Evolutionary conservation across 2,113 vertebrate genomes (phyloP), one percentile per base, ranked within the genome.

Genomic region (Suncus etruscus): DNA sequence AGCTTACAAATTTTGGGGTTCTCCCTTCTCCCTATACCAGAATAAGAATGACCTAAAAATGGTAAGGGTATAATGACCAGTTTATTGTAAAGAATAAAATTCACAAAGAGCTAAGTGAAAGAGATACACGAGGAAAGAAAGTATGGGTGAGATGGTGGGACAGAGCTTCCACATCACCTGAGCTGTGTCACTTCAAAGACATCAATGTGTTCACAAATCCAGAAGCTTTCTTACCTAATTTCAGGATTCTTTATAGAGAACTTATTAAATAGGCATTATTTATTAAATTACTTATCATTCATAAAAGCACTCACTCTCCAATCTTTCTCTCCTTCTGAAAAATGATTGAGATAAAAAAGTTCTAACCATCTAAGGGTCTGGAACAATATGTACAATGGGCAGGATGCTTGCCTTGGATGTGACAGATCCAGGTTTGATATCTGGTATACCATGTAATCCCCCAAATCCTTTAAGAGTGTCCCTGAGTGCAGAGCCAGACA

Each of bases 121-220:
- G 48, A 73, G 11, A 47, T 73, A 58, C 5, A 45, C 4, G 79
- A n/a, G 45, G 39, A 6, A 70, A 20, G 16, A 50, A 1, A 39
- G 6, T 18, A n/a, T 14, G 32, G 63, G 15, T 68, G 18, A 1
- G 15, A 1, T 4, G 4, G 15, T 1, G 20, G 20, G 22, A 4
- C 10, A 61, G 32, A 65, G 4, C 12, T 73, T 63, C 27, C 10
- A 12, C 4, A 0, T 54, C 27, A 32, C 18, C 73, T 50, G 7
- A 7, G 1, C 9, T 3, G 1, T 27, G 3, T 2, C 16, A 32
- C 66, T 29, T 4, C 7, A 3, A 73, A 16, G 18, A 14, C 10
- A 79, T 66, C 58, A 65, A 15, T 24, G 32, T 61, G 25, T 25
- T 70, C 9, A 65, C 47, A 47, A 75, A 58, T 3, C 32, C 6